Evolutionary conservation across 2,888 invertebrate genomes (phyloP).

Genomic region (Tupiocoris notatus): DNA sequence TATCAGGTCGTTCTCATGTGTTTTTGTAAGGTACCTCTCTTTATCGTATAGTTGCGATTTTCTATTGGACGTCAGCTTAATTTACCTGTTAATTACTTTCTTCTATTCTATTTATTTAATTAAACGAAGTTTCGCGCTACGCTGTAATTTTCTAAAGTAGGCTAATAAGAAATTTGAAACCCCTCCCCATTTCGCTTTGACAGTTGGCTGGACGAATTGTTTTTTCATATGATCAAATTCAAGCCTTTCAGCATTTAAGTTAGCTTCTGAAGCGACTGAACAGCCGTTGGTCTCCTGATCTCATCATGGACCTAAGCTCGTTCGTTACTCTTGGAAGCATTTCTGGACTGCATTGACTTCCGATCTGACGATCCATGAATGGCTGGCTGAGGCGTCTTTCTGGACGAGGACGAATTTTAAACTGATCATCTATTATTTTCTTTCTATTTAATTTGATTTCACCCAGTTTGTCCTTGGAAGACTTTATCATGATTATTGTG

Average conservation of each 20-base stretch:
- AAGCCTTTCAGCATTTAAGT: too few relatives aligned
- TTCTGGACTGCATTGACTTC: neutral
- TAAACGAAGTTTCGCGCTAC: neutral
- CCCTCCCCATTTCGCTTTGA: neutral
- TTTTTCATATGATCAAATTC: too few relatives aligned
- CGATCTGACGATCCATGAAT: neutral
- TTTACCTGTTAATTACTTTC: neutral
- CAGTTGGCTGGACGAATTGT: too few relatives aligned
- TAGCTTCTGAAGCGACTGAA: neutral
- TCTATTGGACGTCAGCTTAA: neutral
- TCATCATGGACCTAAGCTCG: neutral
- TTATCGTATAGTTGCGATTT: neutral
- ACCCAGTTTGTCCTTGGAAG: too few relatives aligned
- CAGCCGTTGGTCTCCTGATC: neutral
- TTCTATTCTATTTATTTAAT: neutral
- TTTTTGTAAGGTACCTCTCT: neutral
- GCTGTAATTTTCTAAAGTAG: neutral
- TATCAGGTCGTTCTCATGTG: neutral
- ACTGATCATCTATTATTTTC: too few relatives aligned
- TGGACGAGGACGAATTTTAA: too few relatives aligned
- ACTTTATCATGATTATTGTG: neutral
- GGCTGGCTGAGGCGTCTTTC: too few relatives aligned
- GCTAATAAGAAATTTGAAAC: neutral
- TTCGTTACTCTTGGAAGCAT: neutral
- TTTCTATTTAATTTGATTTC: too few relatives aligned